phyloP scores from a whole-genome alignment of 2,113 vertebrate genomes.

The Chloropsis hardwickii region DNA sequence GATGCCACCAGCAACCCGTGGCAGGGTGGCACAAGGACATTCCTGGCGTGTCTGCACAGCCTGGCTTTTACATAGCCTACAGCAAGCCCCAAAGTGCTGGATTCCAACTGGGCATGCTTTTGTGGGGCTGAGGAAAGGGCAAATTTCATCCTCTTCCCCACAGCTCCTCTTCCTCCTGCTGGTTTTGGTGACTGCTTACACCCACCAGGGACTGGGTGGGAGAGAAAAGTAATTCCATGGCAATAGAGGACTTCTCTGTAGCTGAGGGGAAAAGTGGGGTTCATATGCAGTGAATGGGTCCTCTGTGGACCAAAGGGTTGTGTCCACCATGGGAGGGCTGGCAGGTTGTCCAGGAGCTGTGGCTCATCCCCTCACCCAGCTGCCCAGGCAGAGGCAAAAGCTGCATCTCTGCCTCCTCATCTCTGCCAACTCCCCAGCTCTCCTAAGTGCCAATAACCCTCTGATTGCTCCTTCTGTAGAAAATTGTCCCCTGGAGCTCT shows the following conservation, averaged over 20 bases:
- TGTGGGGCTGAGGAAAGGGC: background rate
- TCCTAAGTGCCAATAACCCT: background rate
- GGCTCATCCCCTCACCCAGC: background rate
- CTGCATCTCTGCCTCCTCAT: background rate
- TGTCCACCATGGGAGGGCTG: background rate
- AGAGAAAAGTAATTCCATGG: background rate
- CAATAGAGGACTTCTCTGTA: background rate
- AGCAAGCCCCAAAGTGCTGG: background rate
- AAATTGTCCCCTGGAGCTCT: background rate
- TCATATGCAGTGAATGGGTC: rapidly evolving
- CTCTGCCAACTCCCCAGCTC: background rate
- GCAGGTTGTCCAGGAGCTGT: background rate
- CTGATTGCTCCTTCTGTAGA: background rate
- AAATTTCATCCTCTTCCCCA: background rate
- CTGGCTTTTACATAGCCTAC: background rate
- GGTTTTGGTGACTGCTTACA: rapidly evolving
- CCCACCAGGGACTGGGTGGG: background rate
- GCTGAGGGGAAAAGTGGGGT: background rate
- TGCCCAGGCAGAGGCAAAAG: background rate
- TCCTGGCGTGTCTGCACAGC: background rate
- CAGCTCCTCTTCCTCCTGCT: background rate
- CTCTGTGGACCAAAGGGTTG: background rate
- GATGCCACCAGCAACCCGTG: background rate
- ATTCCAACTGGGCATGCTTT: background rate
- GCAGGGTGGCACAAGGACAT: background rate